Conservation (phyloP, 2,888 invertebrate species). For the Rhopalosiphum nymphaeae region DNA sequence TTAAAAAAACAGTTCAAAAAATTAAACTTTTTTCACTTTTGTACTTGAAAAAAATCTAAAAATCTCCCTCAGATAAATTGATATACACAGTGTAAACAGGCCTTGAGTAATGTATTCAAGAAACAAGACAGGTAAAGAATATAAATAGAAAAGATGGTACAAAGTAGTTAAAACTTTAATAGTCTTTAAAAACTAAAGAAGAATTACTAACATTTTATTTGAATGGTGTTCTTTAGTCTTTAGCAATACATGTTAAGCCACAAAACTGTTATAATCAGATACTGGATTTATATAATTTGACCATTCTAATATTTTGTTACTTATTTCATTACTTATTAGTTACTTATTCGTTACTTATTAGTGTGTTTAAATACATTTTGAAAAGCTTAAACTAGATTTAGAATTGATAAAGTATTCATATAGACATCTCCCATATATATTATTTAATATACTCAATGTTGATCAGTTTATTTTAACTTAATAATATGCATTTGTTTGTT, state of each 20-base stretch:
- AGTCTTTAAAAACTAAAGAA: neutral
- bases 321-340: too few species aligned
- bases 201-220: neutral
- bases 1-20: neutral
- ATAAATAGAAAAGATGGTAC: neutral
- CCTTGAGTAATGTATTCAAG: neutral
- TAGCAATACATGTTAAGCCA: neutral
- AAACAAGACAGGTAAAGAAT: neutral
- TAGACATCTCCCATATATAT: neutral
- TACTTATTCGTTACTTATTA: too few species aligned
- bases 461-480: neutral
- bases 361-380: neutral
- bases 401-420: neutral
- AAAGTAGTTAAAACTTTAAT: neutral
- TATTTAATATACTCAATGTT: neutral
- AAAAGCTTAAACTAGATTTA: neutral
- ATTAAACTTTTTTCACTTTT: neutral
- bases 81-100: neutral
- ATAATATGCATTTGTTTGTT: slow-evolving; percentile 40
- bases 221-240: neutral
- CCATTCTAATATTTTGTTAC: neutral
- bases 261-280: neutral
- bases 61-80: neutral
- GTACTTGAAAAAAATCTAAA: neutral
- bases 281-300: neutral